phyloP scores from a whole-genome alignment of 1,140 invertebrate genomes.

The Drosophila tani region DNA sequence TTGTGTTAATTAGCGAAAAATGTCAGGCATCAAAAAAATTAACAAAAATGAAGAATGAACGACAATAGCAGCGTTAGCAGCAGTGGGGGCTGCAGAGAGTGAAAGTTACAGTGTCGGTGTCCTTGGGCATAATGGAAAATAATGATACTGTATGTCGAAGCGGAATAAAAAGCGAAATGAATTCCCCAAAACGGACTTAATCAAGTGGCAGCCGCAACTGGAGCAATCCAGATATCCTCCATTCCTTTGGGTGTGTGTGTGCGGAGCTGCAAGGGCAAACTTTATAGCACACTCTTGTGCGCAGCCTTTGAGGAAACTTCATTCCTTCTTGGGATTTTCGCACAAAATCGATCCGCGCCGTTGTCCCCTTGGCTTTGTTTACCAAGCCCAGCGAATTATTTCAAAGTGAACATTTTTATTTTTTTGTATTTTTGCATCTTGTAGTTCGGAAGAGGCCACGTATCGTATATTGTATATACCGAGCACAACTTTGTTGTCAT shows the following conservation, averaged over 20 bases:
- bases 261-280: conserved; percentile 21
- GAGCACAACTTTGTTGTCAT: conserved; percentile 22
- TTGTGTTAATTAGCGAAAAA: conserved; percentile 49
- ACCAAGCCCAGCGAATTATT: conserved; percentile 32
- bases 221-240: conserved; percentile 13
- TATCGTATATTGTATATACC: not conserved
- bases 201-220: conserved; percentile 35
- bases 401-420: conserved; percentile 37
- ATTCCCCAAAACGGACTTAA: conserved; percentile 16
- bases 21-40: conserved; percentile 20
- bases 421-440: conserved; percentile 2
- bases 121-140: conserved; percentile 35
- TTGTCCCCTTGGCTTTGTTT: conserved; percentile 25
- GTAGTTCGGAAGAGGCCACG: not conserved
- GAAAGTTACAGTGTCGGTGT: conserved; percentile 41
- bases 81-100: conserved; percentile 10
- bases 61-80: no score
- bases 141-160: conserved; percentile 27
- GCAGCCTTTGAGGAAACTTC: conserved; percentile 71
- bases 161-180: conserved; percentile 24
- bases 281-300: conserved; percentile 69
- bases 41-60: conserved; percentile 15
- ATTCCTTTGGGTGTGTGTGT: conserved; percentile 8
- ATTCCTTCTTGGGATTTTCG: conserved; percentile 13
- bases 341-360: conserved; percentile 36